Evolutionary conservation across 2,797 vertebrate species (phyloP), one percentile per base, ranked within the genome.

Genomic region (Margarornis squamiger): DNA sequence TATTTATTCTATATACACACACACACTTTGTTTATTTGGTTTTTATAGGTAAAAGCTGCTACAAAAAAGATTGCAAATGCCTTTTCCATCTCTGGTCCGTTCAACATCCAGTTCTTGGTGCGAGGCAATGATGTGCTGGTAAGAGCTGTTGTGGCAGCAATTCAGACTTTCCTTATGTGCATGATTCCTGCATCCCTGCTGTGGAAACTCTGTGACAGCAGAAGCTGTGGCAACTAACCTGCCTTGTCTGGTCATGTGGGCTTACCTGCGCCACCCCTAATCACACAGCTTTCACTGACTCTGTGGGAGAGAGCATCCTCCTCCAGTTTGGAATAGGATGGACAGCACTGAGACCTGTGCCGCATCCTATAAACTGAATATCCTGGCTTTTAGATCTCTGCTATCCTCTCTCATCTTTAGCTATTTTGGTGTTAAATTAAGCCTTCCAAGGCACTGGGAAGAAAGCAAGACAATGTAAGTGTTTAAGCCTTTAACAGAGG

Each of bases 21-120:
- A 39, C n/a, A 51, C 15, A 36, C 16, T 48, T 73, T 43, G 11
- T 43, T 14, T 51, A 1, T 62, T 82, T 48, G 32, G 5, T 36
- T 58, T 91, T 92, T 51, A 20, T 86, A 99, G 99, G 98, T 99
- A 87, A 99, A 99, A 97, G 97, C 97, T 87, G 98, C 98, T 77
- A 99, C 99, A 52, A 97, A 97, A 86, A 99, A 99, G 98, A 99
- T 99, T 66, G 99, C 99, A 4, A 98, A 98, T 87, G 99, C 98
- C 46, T 99, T 99, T 98, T 98, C 98, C 93, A 99, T 99, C 98
- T 99, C 99, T 51, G 99, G 99, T 34, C 99, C 99, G 3, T 99
- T 99, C 96, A 99, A 99, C 75, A 98, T 99, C 82, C 99, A 99
- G 66, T 99, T 99, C 96, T 98, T 99, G 97, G 98, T 99, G 91